phyloP scores from a whole-genome alignment of 2,113 vertebrate species.

The Eulemur rufifrons region DNA sequence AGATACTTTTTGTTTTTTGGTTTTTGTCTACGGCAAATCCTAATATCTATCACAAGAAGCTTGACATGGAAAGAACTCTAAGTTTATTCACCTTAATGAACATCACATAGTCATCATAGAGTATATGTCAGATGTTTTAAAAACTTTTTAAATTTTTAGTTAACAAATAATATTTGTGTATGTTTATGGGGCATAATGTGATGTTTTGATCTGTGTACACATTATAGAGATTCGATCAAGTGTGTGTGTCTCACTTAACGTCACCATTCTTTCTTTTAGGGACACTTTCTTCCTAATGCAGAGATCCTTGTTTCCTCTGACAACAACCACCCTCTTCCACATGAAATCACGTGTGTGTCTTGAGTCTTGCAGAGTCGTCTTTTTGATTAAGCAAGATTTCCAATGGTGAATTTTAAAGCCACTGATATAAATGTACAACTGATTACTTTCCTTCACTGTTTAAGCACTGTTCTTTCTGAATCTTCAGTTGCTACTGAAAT shows the following conservation, averaged over 20 bases:
- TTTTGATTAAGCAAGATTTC: slow-evolving; percentile 74
- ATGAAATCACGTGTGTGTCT: slow-evolving; percentile 79
- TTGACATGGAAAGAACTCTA: neutral
- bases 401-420: slow-evolving; percentile 78
- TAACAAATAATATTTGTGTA: neutral
- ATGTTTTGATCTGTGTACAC: neutral
- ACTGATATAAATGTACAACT: slow-evolving; percentile 72
- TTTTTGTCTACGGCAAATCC: neutral
- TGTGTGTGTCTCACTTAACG: neutral
- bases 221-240: neutral
- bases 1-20: neutral
- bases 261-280: slow-evolving; percentile 2
- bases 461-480: slow-evolving; percentile 73
- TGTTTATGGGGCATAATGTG: neutral
- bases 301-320: slow-evolving; percentile 76
- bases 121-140: neutral
- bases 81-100: neutral
- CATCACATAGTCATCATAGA: neutral
- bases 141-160: neutral
- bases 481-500: slow-evolving; percentile 69
- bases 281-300: slow-evolving; percentile 77
- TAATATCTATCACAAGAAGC: neutral
- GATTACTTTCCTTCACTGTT: slow-evolving; percentile 70
- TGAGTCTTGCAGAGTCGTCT: slow-evolving; percentile 78
- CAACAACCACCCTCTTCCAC: slow-evolving; percentile 75